Evolutionary conservation across 2,888 invertebrate species (phyloP).

Genomic region (Drosophila subsilvestris): DNA sequence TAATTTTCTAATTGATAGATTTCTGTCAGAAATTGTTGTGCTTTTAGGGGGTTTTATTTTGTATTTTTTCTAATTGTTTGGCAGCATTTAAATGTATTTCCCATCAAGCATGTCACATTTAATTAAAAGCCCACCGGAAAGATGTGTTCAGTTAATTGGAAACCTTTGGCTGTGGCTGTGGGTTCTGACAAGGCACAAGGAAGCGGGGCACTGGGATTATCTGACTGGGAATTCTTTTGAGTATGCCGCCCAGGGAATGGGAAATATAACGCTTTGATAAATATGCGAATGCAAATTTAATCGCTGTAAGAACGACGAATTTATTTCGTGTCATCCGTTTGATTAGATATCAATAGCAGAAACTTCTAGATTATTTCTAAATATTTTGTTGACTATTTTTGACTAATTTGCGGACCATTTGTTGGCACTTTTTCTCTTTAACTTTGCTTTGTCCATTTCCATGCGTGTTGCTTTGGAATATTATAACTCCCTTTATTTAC

Average conservation of each 20-base stretch:
- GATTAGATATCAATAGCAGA: too few relatives aligned
- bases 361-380: neutral
- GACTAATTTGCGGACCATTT: neutral
- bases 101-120: neutral
- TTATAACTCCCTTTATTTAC: neutral
- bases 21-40: slow-evolving; percentile 10
- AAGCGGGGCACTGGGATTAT: neutral
- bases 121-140: neutral
- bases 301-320: neutral
- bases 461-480: too few relatives aligned
- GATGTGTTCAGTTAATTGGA: neutral
- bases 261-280: neutral
- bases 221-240: neutral
- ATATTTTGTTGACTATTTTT: neutral
- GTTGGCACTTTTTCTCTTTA: too few relatives aligned
- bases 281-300: neutral
- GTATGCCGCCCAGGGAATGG: neutral
- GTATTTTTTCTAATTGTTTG: slow-evolving; percentile 6
- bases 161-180: too few relatives aligned
- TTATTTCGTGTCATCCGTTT: neutral
- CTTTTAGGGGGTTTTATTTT: neutral
- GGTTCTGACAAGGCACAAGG: neutral
- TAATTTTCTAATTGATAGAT: slow-evolving; percentile 33
- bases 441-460: too few relatives aligned
- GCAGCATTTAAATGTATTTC: slow-evolving; percentile 7